Evolutionary conservation across 2,888 invertebrate genomes (phyloP), one percentile per base, ranked within the genome.

Genomic region (Cephus spinipes): DNA sequence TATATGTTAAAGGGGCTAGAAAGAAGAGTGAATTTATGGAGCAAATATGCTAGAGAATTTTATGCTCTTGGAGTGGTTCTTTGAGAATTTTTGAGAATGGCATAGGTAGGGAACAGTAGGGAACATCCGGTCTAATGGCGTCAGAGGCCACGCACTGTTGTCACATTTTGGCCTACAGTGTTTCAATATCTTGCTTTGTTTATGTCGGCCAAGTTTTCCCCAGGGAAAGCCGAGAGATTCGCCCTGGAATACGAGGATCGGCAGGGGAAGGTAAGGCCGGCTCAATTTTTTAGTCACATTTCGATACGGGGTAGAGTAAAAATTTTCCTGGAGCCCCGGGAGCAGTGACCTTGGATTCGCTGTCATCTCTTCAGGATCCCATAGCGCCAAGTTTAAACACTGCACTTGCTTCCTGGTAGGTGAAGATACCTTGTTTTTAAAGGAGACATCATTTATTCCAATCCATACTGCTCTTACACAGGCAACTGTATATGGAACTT

Each of bases 101-200:
- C 12, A 73, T 69, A 69, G 80, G 76, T 81, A 84, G 83, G 86
- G 79, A 74, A 83, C 86, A 87, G 76, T 81, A 84, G 83, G 86
- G 79, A 74, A 83, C 86, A 87, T 90, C 89, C 89, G 89, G 86
- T 89, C 81, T 88, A 90, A 91, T 91, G 91, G 91, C 91, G 91
- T 91, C 88, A 78, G 82, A 79, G 83, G 83, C 81, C 83, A 87
- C 88, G 90, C 91, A 91, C 89, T 91, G 91, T 91, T 91, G 91
- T 91, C 91, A 91, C 89, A 88, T 91, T 91, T 91, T 90, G 86
- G 84, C 84, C 83, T 90, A 90, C 91, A 91, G 91, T 91, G 91
- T 91, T 91, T 91, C 91, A 90, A 89, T 90, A 90, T 88, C 89
- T 89, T 85, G 86, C 86, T 89, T 90, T 90, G 90, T 90, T 91